Percentiles rank a stretch among this genome's conserved stretches.
phyloP scores from a whole-genome alignment of 1,140 invertebrate genomes.

The Zaprionus ghesquierei region DNA sequence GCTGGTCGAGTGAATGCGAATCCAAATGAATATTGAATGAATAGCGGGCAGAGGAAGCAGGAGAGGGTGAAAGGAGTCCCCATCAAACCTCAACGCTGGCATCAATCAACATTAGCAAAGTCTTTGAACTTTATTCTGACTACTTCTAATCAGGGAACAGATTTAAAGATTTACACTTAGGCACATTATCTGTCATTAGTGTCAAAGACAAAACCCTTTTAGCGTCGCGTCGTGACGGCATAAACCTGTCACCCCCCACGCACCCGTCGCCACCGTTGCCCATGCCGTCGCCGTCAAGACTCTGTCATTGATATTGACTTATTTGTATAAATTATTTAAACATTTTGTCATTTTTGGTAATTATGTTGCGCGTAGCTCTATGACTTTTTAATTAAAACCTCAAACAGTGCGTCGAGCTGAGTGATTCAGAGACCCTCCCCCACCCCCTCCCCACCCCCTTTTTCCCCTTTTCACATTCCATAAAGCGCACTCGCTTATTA shows the following conservation, averaged over 20 bases:
- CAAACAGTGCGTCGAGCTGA: too few relatives aligned
- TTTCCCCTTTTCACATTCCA: conserved; percentile 1
- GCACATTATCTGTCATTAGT: conserved; percentile 70
- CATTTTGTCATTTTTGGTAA: conserved; percentile 54
- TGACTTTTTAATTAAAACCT: conserved; percentile 66
- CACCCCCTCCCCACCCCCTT: neutral
- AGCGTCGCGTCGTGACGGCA: conserved; percentile 34
- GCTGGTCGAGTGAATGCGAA: conserved; percentile 23
- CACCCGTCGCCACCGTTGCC: neutral
- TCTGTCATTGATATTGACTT: conserved; percentile 74
- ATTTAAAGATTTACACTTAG: conserved; percentile 22
- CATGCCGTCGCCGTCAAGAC: conserved; percentile 13
- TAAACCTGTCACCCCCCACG: too few relatives aligned
- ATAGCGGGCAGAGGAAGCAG: conserved; percentile 14
- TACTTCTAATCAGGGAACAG: conserved; percentile 25
- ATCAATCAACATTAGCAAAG: neutral
- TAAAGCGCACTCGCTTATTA: conserved; percentile 20
- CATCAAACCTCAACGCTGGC: neutral
- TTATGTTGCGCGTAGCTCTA: conserved; percentile 48
- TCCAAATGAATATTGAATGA: conserved; percentile 28
- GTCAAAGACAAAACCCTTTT: conserved; percentile 71
- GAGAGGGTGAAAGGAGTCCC: neutral
- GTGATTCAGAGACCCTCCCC: too few relatives aligned
- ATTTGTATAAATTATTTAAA: conserved; percentile 50
- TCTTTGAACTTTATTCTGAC: neutral